Evolutionary conservation across 2,888 invertebrate genomes (phyloP).

Genomic region (Emmelina monodactyla): DNA sequence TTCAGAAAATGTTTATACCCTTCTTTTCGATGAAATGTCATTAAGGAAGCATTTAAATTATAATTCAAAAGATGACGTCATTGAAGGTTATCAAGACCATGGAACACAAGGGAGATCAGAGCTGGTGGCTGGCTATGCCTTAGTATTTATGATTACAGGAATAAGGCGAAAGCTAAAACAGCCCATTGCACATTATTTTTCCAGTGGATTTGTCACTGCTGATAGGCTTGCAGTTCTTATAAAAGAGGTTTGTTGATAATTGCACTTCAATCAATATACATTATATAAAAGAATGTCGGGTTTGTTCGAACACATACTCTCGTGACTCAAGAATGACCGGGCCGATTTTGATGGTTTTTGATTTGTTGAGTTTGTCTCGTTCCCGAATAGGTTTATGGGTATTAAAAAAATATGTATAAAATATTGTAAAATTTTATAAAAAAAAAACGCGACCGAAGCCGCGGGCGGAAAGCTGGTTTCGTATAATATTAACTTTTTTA

Average conservation of each 20-base stretch:
- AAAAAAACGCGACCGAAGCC: too few relatives aligned
- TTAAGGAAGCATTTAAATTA: conserved; percentile 5
- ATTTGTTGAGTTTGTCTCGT: too few relatives aligned
- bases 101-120: conserved; percentile 2
- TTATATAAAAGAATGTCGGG: too few relatives aligned
- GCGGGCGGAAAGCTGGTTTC: too few relatives aligned
- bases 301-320: too few relatives aligned
- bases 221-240: conserved; percentile 11
- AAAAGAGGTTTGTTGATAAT: conserved; percentile 12
- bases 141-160: conserved; percentile 5
- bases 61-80: conserved; percentile 4
- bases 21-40: conserved; percentile 7
- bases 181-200: conserved; percentile 11
- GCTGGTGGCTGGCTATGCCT: not conserved
- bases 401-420: too few relatives aligned
- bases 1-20: conserved; percentile 2
- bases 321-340: too few relatives aligned
- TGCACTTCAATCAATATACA: too few relatives aligned
- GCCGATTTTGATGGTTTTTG: too few relatives aligned
- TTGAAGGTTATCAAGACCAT: conserved; percentile 10
- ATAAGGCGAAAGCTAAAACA: conserved; percentile 10
- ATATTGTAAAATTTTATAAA: too few relatives aligned
- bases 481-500: too few relatives aligned
- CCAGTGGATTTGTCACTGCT: conserved; percentile 8
- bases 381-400: too few relatives aligned